These are phyloP conservation scores for Enteromius anoplus DNA, from an alignment of 2,797 vertebrate species.

Conservation along the genomic window DNA sequence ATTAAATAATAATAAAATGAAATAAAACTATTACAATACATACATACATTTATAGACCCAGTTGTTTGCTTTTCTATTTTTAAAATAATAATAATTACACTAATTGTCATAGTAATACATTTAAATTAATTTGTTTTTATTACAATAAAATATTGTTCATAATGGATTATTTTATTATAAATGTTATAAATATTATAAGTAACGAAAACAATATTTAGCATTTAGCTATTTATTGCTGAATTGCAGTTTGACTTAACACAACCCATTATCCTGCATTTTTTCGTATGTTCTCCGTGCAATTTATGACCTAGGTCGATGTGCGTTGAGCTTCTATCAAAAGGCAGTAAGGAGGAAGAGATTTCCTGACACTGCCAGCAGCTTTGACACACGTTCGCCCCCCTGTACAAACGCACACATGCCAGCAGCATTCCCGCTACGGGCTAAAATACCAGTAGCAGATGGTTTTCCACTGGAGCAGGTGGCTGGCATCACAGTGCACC, in stretches of 20 bases:
- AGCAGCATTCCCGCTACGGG: slow-evolving; percentile 37
- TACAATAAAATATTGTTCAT: neutral
- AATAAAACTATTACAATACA: neutral
- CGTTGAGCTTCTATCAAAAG: slow-evolving; percentile 43
- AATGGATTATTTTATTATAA: neutral
- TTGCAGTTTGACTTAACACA: neutral
- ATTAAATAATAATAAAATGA: neutral
- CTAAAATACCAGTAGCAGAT: slow-evolving; percentile 64
- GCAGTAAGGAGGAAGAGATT: slow-evolving; percentile 59
- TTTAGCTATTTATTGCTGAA: neutral
- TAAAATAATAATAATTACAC: neutral
- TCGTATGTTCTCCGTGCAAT: neutral
- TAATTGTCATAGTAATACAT: neutral
- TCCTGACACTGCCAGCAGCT: slow-evolving; percentile 69
- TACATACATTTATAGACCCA: neutral
- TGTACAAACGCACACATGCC: slow-evolving; percentile 31
- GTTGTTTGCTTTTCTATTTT: neutral
- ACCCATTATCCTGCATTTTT: neutral
- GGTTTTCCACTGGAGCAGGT: slow-evolving; percentile 72
- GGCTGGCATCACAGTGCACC: slow-evolving; percentile 58
- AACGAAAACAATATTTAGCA: too few species aligned
- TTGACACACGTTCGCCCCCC: slow-evolving; percentile 38
- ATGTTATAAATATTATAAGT: neutral
- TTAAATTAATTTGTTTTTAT: neutral
- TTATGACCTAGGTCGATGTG: slow-evolving; percentile 19